Conservation (phyloP, 2,113 vertebrate species). For the Picathartes gymnocephalus region DNA sequence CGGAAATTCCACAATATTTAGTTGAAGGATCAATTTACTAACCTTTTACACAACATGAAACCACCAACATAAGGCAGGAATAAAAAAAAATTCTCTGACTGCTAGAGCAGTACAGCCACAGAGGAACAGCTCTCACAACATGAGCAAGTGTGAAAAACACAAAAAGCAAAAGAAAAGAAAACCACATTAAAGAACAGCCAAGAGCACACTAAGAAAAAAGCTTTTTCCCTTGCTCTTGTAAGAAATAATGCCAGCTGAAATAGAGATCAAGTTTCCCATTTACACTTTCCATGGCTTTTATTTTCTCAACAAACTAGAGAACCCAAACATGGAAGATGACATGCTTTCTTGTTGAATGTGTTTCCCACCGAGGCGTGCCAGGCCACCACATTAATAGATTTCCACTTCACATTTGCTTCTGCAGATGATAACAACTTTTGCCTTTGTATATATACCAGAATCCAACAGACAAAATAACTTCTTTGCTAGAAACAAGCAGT, state of each 20-base stretch:
- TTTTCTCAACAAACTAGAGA: neutral
- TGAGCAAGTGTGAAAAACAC: neutral
- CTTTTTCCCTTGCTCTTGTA: neutral
- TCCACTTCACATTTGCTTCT: neutral
- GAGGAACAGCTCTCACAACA: neutral
- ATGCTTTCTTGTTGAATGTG: neutral
- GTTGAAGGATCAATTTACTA: neutral
- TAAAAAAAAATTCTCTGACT: neutral
- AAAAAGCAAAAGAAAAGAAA: neutral
- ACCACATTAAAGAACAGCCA: neutral
- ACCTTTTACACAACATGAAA: neutral
- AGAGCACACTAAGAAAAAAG: neutral
- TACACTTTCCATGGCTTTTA: neutral
- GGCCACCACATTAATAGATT: neutral
- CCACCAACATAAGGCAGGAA: neutral
- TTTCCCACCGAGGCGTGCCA: neutral
- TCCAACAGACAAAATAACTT: neutral
- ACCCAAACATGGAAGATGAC: neutral
- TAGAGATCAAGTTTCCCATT: slow-evolving; percentile 24
- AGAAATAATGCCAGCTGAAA: slow-evolving; percentile 27
- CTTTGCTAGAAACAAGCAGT: neutral
- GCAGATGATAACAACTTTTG: neutral
- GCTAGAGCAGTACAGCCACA: neutral
- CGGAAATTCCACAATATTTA: neutral
- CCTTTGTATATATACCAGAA: neutral